phyloP scores from a whole-genome alignment of 1,140 invertebrate species.

The Pseudomyrmex dendroicus region DNA sequence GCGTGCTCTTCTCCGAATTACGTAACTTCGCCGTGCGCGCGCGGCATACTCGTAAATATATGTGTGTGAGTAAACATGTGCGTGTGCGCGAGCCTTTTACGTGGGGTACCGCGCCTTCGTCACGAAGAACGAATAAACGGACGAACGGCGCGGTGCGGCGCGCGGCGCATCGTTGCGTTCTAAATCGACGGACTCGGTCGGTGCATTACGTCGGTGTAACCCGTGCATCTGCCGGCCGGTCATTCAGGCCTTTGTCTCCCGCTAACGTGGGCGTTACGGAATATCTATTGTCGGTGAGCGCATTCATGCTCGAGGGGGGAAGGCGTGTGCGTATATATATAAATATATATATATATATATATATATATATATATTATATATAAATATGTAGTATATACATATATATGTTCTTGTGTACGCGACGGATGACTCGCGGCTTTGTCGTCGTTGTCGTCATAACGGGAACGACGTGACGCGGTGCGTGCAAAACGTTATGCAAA shows the following conservation, averaged over 20 bases:
- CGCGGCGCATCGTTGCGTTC: constrained; percentile 67
- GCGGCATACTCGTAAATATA: no score
- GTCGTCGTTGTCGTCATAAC: constrained; percentile 61
- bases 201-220: constrained; percentile 64
- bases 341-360: no score
- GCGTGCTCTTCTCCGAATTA: constrained; percentile 75
- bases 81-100: constrained; percentile 42
- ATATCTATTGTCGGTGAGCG: constrained; percentile 72
- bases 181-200: constrained; percentile 72
- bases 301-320: constrained; percentile 52
- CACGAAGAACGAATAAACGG: constrained; percentile 74
- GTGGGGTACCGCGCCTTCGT: constrained; percentile 73
- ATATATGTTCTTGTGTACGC: neutral
- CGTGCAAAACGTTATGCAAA: constrained; percentile 59
- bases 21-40: constrained; percentile 57
- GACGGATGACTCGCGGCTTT: constrained; percentile 29
- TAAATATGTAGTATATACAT: no score
- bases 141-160: constrained; percentile 43
- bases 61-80: neutral
- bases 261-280: constrained; percentile 72
- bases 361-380: no score
- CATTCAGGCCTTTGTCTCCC: constrained; percentile 73
- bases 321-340: constrained; percentile 18
- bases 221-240: constrained; percentile 66
- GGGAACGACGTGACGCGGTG: constrained; percentile 64